phyloP scores from a whole-genome alignment of 2,113 vertebrate genomes.

The Melanocharis versteri region DNA sequence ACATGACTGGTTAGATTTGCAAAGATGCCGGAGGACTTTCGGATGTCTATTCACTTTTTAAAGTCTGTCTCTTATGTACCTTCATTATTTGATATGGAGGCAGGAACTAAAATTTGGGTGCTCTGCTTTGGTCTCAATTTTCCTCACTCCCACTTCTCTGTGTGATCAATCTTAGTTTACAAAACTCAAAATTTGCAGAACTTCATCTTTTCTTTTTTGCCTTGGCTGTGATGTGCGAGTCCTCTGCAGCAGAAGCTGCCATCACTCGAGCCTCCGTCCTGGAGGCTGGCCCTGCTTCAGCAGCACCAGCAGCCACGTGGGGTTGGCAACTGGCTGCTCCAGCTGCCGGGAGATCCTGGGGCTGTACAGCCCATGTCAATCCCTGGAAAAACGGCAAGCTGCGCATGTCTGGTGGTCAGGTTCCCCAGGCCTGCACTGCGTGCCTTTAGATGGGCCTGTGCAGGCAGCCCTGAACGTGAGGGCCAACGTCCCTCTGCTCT shows the following conservation, averaged over 20 bases:
- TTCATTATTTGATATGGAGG: not conserved
- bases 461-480: not conserved
- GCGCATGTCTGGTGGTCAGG: fast-evolving
- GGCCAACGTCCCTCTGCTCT: not conserved
- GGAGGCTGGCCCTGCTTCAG: not conserved
- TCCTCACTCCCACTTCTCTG: not conserved
- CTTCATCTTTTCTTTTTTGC: not conserved
- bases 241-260: not conserved
- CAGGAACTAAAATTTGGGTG: not conserved
- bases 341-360: not conserved
- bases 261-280: not conserved
- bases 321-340: not conserved
- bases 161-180: not conserved
- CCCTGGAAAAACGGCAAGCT: not conserved
- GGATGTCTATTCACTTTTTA: not conserved
- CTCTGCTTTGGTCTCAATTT: not conserved
- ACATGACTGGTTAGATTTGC: not conserved
- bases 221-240: not conserved
- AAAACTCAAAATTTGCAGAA: not conserved
- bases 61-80: not conserved
- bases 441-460: not conserved
- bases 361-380: not conserved
- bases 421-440: not conserved
- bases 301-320: not conserved
- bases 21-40: not conserved